These are phyloP conservation scores for Lucilia cuprina DNA, from an alignment of 1,140 invertebrate genomes.

Conservation along the genomic window DNA sequence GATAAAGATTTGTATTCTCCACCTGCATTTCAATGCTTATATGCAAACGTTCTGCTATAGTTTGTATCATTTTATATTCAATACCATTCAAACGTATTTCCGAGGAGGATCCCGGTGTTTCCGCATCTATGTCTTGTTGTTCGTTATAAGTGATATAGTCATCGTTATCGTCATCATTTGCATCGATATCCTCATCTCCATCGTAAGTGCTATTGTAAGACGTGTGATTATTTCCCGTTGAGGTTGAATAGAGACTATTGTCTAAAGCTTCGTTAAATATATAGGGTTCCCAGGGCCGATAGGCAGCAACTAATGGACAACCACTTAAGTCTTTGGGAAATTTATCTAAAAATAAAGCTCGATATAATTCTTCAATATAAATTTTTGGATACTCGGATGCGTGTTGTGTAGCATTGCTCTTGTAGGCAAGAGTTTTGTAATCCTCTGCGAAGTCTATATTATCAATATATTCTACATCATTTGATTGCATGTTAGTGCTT, in stretches of 20 bases:
- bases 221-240: conserved; percentile 30
- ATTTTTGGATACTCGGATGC: conserved; percentile 14
- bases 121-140: background rate
- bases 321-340: conserved; percentile 55
- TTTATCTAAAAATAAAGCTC: conserved; percentile 51
- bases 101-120: background rate
- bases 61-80: conserved; percentile 54
- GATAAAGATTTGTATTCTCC: conserved; percentile 55
- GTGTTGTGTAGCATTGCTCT: background rate
- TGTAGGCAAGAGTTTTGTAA: background rate
- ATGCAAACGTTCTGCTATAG: conserved; percentile 52
- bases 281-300: conserved; percentile 57
- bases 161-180: background rate
- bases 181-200: conserved; percentile 33
- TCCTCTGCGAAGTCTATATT: background rate
- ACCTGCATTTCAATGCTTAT: conserved; percentile 50
- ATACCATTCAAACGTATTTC: conserved; percentile 45
- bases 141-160: background rate
- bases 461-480: background rate
- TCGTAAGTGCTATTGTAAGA: conserved; percentile 35
- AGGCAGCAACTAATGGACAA: conserved; percentile 52
- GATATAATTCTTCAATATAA: conserved; percentile 45
- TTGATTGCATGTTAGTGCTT: background rate
- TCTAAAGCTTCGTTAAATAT: conserved; percentile 44
- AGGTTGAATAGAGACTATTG: background rate